Percentiles rank a stretch among this genome's conserved stretches.
Evolutionary conservation across 2,113 vertebrate genomes (phyloP).

Genomic region (Ameiurus melas): DNA sequence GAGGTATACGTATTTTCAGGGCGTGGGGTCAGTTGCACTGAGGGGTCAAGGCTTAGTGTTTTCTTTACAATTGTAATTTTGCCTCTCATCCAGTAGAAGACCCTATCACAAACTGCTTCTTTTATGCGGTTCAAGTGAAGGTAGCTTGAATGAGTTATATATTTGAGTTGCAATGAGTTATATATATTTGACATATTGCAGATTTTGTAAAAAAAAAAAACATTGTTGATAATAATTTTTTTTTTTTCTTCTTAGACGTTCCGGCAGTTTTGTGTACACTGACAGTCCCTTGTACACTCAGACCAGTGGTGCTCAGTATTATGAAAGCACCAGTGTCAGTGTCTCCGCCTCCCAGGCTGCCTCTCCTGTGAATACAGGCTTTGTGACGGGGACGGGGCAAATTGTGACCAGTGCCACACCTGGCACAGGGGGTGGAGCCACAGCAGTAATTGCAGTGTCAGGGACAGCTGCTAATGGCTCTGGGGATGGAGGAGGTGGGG

Average conservation of each 20-base stretch:
- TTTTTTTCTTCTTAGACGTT: conserved; percentile 69
- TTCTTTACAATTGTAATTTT: background rate
- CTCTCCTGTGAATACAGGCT: conserved; percentile 77
- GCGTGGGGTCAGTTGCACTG: background rate
- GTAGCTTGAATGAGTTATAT: background rate
- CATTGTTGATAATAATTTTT: background rate
- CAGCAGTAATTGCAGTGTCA: conserved; percentile 56
- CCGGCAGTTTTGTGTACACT: conserved; percentile 82
- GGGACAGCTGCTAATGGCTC: conserved; percentile 68
- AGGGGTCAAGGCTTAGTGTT: background rate
- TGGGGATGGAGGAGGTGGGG: conserved; percentile 69
- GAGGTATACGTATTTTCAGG: background rate
- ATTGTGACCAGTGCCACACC: conserved; percentile 67
- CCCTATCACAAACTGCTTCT: background rate
- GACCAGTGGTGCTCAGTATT: conserved; percentile 78
- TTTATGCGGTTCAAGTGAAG: background rate
- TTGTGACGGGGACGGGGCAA: conserved; percentile 70
- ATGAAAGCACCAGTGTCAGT: conserved; percentile 76
- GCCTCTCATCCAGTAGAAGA: background rate
- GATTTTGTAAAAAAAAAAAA: background rate
- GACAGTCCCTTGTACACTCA: conserved; percentile 86
- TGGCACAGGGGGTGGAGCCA: conserved; percentile 57
- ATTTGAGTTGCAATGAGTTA: too few relatives aligned
- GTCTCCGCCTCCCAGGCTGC: conserved; percentile 78
- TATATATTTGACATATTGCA: background rate